Percentiles rank a stretch among this genome's conserved stretches.
Evolutionary conservation across 2,113 vertebrate genomes (phyloP).

Genomic region (Gasterosteus aculeatus): DNA sequence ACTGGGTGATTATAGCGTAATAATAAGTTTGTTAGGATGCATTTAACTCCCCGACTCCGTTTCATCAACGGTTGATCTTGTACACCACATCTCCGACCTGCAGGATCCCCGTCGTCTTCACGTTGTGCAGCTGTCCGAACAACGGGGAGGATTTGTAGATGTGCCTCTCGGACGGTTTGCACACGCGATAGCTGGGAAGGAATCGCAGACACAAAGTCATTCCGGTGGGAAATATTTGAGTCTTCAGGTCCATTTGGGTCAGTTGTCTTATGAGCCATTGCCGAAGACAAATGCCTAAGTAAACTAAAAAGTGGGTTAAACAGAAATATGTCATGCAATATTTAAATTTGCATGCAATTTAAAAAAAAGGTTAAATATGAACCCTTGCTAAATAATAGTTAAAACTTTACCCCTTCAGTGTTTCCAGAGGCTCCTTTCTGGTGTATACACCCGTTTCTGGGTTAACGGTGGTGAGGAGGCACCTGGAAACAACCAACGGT

Average conservation of each 20-base stretch:
- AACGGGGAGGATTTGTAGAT: constrained; percentile 83
- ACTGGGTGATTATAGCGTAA: not conserved
- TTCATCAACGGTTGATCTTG: constrained; percentile 74
- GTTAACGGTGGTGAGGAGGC: constrained; percentile 91
- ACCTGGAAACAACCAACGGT: constrained; percentile 76
- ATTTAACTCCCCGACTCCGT: not conserved
- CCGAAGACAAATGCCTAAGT: no score
- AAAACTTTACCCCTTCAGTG: constrained; percentile 86
- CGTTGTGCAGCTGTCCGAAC: constrained; percentile 86
- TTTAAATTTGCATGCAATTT: no score
- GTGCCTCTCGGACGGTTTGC: constrained; percentile 83
- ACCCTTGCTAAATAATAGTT: not conserved
- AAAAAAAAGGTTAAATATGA: not conserved
- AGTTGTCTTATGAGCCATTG: no score
- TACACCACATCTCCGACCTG: constrained; percentile 89
- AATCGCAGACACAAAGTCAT: not conserved
- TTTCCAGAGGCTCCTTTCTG: constrained; percentile 92
- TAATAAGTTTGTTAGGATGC: not conserved
- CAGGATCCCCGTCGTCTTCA: constrained; percentile 84
- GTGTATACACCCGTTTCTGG: constrained; percentile 90
- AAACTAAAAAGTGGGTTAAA: no score
- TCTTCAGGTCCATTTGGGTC: not conserved
- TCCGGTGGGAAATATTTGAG: not conserved
- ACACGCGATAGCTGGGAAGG: constrained; percentile 85
- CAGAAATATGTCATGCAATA: no score